Base-by-base conservation (phyloP, 2,113 vertebrate genomes). In the Nycticebus coucang region DNA sequence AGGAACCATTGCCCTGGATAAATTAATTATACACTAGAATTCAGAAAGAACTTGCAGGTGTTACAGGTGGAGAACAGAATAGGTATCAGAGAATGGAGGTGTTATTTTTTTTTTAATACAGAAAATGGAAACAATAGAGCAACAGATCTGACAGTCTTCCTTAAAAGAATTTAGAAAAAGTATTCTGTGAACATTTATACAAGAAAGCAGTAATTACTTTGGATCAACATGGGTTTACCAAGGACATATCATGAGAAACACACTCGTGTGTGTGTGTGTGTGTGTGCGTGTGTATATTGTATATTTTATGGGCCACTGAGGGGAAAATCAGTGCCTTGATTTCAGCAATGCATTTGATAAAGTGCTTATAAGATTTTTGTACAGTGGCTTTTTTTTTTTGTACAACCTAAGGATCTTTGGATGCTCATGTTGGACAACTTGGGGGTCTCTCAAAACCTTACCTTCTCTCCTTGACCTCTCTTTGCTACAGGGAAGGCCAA, bases 11-110 rank as follows among this genome's bases (percentile, higher is more conserved):
- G 91, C 74, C 66, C 88, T 93, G 68, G 78, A n/a, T 96, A 94
- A 94, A 95, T 95, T 90, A 96, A 95, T 94, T 78, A 82, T 79
- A 78, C 57, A 69, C 59, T 15, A 88, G 78, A 81, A 90, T 79
- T 96, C 91, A 88, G 21, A n/a, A 94, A 90, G 55, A 95, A 78
- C 81, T 90, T 81, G 41, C 71, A 89, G 91, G 57, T 82, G 22
- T 92, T 90, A 78, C 82, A 88, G 91, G 60, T 69, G 69, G 91
- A 96, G 50, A 93, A 79, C 3, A 71, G 66, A 84, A 82, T 84
- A 72, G 1, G 22, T 90, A 45, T 93, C 84, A 66, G 77, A 74
- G 28, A 86, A 50, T 77, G 24, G 55, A 92, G 37, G 74, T 57
- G 5, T 87, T 89, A 50, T 80, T 88, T 74, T 69, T 90, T 71